Base-by-base conservation (phyloP, 2,113 vertebrate genomes). In the Protomyctophum bolini region DNA sequence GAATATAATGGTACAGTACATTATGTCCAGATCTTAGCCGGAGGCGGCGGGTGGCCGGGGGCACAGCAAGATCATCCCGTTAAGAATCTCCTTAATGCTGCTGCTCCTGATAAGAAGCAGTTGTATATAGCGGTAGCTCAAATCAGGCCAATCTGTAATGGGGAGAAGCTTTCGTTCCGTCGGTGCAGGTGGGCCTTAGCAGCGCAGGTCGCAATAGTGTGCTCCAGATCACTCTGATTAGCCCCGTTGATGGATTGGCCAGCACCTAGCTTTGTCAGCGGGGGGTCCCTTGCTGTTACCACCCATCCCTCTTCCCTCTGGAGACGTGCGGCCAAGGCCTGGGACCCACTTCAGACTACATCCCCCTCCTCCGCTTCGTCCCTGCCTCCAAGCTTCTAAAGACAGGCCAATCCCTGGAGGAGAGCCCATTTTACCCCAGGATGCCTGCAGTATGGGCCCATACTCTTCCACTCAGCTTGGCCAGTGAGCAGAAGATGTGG, bases 171-270 rank as follows among this genome's bases (percentile, higher is more conserved):
- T 65, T 63, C 78, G 87, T 75, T 65, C 61, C 55, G 57, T 74
- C 68, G 15, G 75, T 72, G 58, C 75, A 70, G n/a, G n/a, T 41
- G 29, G 1, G 54, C 64, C 14, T 78, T 72, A 81, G 66, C 81
- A 80, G 67, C 73, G 3, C 48, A 8, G 57, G 68, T 80, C 65
- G 33, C 3, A 41, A 41, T 3, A 41, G 33, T 41, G 62, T 79
- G 86, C 84, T 84, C 71, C 82, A 82, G 83, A 88, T 88, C 82
- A 84, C 81, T 84, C 88, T 91, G 88, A 91, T 91, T 88, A 90
- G 79, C 81, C 71, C 4, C 41, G 72, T 85, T 86, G 88, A 89
- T 84, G 83, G 85, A 91, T 91, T 82, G 85, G 79, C 83, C 80
- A 68, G 70, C 8, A 57, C 65, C 76, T 64, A 83, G 75, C 74